Evolutionary conservation across 2,113 vertebrate genomes (phyloP), one percentile per base, ranked within the genome.

Genomic region (Prietella phreatophila): DNA sequence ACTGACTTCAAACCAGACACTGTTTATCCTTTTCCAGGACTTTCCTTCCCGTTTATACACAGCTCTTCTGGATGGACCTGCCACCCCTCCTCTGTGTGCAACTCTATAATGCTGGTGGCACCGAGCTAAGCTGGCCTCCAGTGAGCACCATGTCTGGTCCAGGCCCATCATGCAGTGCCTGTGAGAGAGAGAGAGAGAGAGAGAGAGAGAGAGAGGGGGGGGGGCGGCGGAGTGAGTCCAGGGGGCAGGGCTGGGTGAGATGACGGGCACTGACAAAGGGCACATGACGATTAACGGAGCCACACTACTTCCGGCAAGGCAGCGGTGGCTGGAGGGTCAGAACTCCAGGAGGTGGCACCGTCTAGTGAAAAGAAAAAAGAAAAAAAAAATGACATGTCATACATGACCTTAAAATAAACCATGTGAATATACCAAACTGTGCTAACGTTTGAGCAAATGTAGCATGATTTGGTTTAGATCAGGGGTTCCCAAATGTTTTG

Each of bases 251-350:
- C 96, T 96, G 96, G 96, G 96, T 97, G 96, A 93, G 96, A 97
- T 97, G 97, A 96, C 56, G 95, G 96, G 96, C 95, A 96, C 97
- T 96, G 97, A 96, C 95, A 94, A 94, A 91, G 96, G 96, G 95
- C 95, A 95, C 94, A 96, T 95, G 0, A 97, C 96, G 3, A 95
- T 92, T 90, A 95, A 93, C 93, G 94, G 90, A 93, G 80, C 81
- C 86, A 87, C n/a, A 95, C 97, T 97, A 99, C 96, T 99, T 99
- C 97, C 97, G 96, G 96, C 98, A 98, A 95, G 94, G 96, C 95
- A 97, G 97, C 93, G 97, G 96, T 92, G 97, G 96, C 91, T 97
- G 97, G 95, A 97, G 97, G 93, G 97, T 97, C 94, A 96, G 96
- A 89, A 93, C 97, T 97, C 97, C 98, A 96, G 98, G 95, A 91